phyloP scores from a whole-genome alignment of 2,888 invertebrate species.

The Deroplatys truncata region DNA sequence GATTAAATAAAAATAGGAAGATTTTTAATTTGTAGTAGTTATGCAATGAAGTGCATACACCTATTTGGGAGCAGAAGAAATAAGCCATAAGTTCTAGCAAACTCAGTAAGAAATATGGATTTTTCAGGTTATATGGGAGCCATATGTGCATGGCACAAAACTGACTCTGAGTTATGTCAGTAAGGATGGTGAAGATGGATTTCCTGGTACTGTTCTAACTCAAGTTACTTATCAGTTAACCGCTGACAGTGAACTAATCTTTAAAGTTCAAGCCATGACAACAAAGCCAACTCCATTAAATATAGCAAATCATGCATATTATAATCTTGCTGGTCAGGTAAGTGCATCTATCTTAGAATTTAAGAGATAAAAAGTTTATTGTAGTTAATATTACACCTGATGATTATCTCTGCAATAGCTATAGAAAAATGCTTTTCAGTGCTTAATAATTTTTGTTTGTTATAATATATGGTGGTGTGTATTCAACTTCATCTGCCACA shows the following conservation, averaged over 20 bases:
- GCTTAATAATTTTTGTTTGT: no score
- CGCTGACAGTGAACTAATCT: constrained; percentile 66
- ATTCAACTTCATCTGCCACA: no score
- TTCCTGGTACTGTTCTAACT: constrained; percentile 76
- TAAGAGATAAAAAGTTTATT: background rate
- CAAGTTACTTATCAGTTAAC: constrained; percentile 65
- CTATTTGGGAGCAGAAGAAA: no score
- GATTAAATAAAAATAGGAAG: no score
- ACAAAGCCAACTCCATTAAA: constrained; percentile 80
- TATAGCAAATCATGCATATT: constrained; percentile 83
- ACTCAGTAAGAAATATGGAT: background rate
- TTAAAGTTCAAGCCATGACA: constrained; percentile 71
- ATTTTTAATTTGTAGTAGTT: no score
- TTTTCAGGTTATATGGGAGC: constrained; percentile 58
- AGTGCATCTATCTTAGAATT: background rate
- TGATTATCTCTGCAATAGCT: no score
- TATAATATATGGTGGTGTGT: no score
- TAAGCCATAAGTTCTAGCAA: no score
- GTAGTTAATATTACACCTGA: background rate
- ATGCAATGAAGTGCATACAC: no score
- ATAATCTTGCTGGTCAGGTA: constrained; percentile 82
- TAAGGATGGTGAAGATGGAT: constrained; percentile 79
- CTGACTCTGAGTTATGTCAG: constrained; percentile 65
- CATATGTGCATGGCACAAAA: constrained; percentile 54
- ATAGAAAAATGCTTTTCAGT: no score